phyloP scores from a whole-genome alignment of 2,113 vertebrate species.

The Telmatochromis sp. region DNA sequence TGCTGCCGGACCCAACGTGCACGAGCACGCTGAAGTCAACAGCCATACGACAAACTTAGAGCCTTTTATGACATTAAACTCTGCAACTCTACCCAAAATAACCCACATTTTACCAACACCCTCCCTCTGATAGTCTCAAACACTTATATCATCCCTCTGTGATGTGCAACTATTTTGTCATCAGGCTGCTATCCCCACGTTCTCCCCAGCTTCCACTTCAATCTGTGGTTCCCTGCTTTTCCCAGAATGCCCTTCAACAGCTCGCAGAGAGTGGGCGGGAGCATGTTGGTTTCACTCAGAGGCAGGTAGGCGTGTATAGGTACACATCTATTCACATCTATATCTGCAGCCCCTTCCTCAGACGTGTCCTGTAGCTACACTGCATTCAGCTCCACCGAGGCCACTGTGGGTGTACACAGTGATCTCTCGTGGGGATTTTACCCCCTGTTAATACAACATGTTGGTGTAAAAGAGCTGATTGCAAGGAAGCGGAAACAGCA shows the following conservation, averaged over 20 bases:
- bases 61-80: neutral
- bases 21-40: neutral
- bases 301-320: conserved; percentile 35
- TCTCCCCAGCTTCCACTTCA: conserved; percentile 6
- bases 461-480: neutral
- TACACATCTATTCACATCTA: neutral
- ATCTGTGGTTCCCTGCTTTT: conserved; percentile 16
- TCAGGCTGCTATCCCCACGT: neutral
- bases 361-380: neutral
- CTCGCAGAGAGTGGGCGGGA: conserved; percentile 31
- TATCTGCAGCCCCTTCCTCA: neutral
- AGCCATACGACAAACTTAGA: neutral
- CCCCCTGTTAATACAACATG: neutral
- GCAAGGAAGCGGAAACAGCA: neutral
- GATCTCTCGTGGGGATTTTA: neutral
- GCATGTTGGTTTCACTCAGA: conserved; percentile 31
- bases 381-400: neutral
- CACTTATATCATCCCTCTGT: neutral
- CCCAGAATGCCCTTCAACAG: conserved; percentile 41
- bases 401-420: neutral
- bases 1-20: neutral
- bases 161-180: conserved; percentile 5
- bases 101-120: neutral
- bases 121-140: neutral
- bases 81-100: neutral